Evolutionary conservation across 2,113 vertebrate genomes (phyloP), one percentile per base, ranked within the genome.

Genomic region (Geothlypis trichas): DNA sequence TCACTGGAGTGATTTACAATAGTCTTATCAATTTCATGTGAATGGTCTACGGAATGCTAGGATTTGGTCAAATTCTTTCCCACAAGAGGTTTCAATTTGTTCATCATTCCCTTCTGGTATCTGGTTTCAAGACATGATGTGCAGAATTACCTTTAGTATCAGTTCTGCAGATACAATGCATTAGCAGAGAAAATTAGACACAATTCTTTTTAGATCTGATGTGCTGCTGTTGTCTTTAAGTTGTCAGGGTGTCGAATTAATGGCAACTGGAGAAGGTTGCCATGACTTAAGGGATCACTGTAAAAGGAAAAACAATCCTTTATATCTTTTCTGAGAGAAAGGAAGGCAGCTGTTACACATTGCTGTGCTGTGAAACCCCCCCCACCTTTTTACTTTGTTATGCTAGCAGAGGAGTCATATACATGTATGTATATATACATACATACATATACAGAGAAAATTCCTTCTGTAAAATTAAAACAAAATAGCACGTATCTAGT

Each of bases 71-170:
- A 95, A 93, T 96, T 96, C 97, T 98, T 98, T 98, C 98, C 98
- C 98, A 98, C 98, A 97, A 98, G 97, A 98, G 97, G 97, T 98
- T 98, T 98, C 96, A 97, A 97, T 98, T 97, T 98, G 97, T 97
- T 97, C 96, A 87, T 97, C 97, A 84, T 97, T 98, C 96, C 96
- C 90, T 97, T 85, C 93, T 62, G 79, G 97, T 97, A 93, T 98
- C 98, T 98, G 93, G 98, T 99, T 98, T 98, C 98, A 67, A 97
- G 98, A 98, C 97, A 97, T 61, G 96, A 97, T 97, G 97, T 97
- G 97, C 97, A 92, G 97, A 97, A 98, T 98, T 98, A 98, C 98
- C 98, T 98, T 98, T 97, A 87, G 97, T 95, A 98, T 98, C 97
- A 96, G 96, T 96, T 97, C 89, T 95, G 95, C 95, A 94, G 94